A percentile compares a stretch with the other conserved stretches of the same genome.
Conservation (phyloP, 1,140 invertebrate species). For the Neodiprion lecontei region DNA sequence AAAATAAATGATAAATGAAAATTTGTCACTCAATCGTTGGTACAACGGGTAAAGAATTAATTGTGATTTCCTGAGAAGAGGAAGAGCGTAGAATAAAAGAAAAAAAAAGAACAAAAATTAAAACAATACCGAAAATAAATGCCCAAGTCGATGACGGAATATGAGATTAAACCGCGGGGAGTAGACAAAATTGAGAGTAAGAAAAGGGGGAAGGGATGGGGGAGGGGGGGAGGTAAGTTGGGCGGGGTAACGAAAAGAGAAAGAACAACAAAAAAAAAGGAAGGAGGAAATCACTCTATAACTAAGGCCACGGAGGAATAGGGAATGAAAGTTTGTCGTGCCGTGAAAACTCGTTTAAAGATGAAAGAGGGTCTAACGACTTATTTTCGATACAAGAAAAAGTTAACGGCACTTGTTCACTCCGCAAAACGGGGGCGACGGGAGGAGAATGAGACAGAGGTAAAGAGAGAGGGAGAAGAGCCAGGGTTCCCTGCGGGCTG, state of each 20-base stretch:
- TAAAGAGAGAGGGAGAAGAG: too few species aligned
- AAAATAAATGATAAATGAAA: too few species aligned
- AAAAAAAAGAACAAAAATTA: too few species aligned
- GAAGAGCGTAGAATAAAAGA: too few species aligned
- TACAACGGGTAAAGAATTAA: too few species aligned
- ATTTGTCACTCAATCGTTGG: too few species aligned
- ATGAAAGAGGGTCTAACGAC: slow-evolving; percentile 62
- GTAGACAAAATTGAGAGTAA: background rate
- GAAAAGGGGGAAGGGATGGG: slow-evolving; percentile 11
- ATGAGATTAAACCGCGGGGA: background rate
- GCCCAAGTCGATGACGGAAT: slow-evolving; percentile 27
- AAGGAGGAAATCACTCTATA: background rate
- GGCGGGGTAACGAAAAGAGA: slow-evolving; percentile 16
- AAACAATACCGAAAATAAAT: background rate
- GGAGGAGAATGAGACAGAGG: too few species aligned
- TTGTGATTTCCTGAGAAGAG: too few species aligned
- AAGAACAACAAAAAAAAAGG: slow-evolving; percentile 21
- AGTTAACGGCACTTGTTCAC: slow-evolving; percentile 51
- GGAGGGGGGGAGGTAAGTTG: slow-evolving; percentile 5
- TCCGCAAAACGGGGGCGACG: background rate
- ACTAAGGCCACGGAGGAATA: background rate
- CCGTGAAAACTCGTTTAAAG: slow-evolving; percentile 62
- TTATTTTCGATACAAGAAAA: slow-evolving; percentile 63
- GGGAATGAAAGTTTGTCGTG: slow-evolving; percentile 42
- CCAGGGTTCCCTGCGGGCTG: too few species aligned